A percentile compares a stretch with the other conserved stretches of the same genome.
These are phyloP conservation scores for Ceratotherium simum DNA, from an alignment of 2,113 vertebrate species.

Conservation along the genomic window DNA sequence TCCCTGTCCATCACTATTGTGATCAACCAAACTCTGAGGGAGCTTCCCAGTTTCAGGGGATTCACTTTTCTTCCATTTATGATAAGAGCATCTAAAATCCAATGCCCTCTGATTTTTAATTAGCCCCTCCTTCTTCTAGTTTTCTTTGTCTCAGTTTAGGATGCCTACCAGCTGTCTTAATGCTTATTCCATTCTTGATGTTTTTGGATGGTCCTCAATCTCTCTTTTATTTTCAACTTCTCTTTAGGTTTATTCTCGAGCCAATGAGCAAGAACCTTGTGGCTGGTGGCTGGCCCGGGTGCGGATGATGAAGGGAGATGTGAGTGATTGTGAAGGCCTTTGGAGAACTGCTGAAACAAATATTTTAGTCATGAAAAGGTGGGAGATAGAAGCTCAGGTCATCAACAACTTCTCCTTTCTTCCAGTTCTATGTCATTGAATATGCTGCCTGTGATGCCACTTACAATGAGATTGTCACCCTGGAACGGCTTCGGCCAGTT, in stretches of 20 bases:
- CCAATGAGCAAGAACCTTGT: slow-evolving; percentile 95
- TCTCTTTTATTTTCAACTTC: slow-evolving; percentile 39
- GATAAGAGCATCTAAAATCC: not conserved
- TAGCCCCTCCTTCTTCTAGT: not conserved
- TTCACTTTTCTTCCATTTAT: slow-evolving; percentile 1
- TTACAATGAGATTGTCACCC: slow-evolving; percentile 96
- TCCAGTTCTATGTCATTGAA: slow-evolving; percentile 96
- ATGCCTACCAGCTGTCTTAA: not conserved
- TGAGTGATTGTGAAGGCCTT: slow-evolving; percentile 83
- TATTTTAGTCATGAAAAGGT: not conserved
- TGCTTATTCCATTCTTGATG: not conserved
- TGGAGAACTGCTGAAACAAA: not conserved
- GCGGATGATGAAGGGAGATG: slow-evolving; percentile 97
- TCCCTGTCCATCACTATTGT: not conserved
- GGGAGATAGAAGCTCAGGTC: not conserved
- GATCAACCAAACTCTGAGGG: not conserved
- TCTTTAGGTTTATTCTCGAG: slow-evolving; percentile 93
- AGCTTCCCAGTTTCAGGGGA: not conserved
- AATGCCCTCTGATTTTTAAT: slow-evolving; percentile 6
- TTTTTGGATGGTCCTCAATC: not conserved
- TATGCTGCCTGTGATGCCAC: slow-evolving; percentile 95
- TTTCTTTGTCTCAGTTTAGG: slow-evolving; percentile 32
- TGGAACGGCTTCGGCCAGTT: slow-evolving; percentile 94
- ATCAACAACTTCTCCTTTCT: slow-evolving; percentile 1
- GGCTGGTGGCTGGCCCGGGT: slow-evolving; percentile 96